These are phyloP conservation scores for Fulica atra DNA, from an alignment of 2,113 vertebrate species.

Conservation along the genomic window DNA sequence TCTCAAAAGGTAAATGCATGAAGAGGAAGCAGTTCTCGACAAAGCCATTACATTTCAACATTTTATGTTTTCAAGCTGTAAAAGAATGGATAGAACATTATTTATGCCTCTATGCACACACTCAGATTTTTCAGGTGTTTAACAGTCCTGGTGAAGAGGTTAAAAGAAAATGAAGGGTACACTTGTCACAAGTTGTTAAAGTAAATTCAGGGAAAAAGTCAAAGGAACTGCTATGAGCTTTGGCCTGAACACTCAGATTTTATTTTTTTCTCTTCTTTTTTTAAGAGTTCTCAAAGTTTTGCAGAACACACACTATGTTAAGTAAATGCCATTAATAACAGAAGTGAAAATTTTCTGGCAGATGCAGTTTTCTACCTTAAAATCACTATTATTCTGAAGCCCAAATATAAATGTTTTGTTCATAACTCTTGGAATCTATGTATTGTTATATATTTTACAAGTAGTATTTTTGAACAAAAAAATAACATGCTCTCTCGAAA, in stretches of 20 bases:
- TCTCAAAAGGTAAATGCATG: neutral
- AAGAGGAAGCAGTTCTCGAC: neutral
- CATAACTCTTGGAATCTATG: neutral
- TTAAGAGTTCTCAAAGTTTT: neutral
- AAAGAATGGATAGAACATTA: neutral
- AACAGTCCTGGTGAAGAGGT: neutral
- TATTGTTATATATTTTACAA: neutral
- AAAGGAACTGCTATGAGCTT: neutral
- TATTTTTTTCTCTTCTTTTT: neutral
- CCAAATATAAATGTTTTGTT: neutral
- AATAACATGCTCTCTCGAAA: neutral
- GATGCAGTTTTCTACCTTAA: neutral
- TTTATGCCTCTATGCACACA: neutral
- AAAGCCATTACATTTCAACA: neutral
- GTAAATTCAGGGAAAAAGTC: neutral
- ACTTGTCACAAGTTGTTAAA: neutral
- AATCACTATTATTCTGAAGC: neutral
- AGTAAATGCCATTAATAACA: neutral
- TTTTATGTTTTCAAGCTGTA: neutral
- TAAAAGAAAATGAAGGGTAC: neutral
- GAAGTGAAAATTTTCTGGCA: neutral
- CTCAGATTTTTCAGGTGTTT: neutral
- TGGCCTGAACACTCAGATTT: neutral
- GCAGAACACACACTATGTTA: neutral
- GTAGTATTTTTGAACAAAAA: neutral